Evolutionary conservation across 2,888 invertebrate species (phyloP).

Genomic region (Acronicta leporina): DNA sequence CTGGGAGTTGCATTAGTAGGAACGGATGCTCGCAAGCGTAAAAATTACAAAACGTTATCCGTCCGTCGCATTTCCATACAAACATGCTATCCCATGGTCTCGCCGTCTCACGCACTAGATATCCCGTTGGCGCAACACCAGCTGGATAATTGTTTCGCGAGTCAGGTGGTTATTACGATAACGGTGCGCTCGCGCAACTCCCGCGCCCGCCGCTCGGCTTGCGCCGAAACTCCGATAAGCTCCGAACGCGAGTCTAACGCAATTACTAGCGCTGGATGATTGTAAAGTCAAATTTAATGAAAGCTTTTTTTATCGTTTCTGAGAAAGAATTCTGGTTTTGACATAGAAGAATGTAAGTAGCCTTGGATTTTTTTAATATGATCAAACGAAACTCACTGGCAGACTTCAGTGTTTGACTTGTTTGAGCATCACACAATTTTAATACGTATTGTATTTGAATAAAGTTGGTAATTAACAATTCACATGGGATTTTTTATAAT

Average conservation of each 20-base stretch:
- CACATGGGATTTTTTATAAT: background rate
- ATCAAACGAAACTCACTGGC: slow-evolving; percentile 16
- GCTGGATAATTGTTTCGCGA: slow-evolving; percentile 74
- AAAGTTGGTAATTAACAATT: background rate
- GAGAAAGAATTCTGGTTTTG: slow-evolving; percentile 34
- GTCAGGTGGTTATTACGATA: slow-evolving; percentile 72
- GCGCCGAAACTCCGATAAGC: slow-evolving; percentile 56
- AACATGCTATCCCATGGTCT: slow-evolving; percentile 38
- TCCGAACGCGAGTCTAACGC: slow-evolving; percentile 46
- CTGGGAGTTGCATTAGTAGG: slow-evolving; percentile 43
- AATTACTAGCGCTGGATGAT: slow-evolving; percentile 33
- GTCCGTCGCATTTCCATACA: slow-evolving; percentile 52
- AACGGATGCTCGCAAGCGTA: slow-evolving; percentile 47
- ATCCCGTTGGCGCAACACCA: slow-evolving; percentile 63
- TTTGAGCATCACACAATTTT: slow-evolving; percentile 1
- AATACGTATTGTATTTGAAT: background rate
- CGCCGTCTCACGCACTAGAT: slow-evolving; percentile 53
- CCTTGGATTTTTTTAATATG: slow-evolving; percentile 42
- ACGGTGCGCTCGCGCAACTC: slow-evolving; percentile 63
- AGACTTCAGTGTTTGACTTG: slow-evolving; percentile 3
- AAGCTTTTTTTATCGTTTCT: slow-evolving; percentile 35
- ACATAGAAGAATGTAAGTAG: slow-evolving; percentile 5
- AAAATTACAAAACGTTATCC: slow-evolving; percentile 51
- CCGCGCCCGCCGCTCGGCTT: slow-evolving; percentile 25
- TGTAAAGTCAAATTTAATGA: slow-evolving; percentile 33